A percentile compares a stretch with the other conserved stretches of the same genome.
Evolutionary conservation across 2,888 invertebrate genomes (phyloP).

Genomic region (Melangyna quadrimaculata): DNA sequence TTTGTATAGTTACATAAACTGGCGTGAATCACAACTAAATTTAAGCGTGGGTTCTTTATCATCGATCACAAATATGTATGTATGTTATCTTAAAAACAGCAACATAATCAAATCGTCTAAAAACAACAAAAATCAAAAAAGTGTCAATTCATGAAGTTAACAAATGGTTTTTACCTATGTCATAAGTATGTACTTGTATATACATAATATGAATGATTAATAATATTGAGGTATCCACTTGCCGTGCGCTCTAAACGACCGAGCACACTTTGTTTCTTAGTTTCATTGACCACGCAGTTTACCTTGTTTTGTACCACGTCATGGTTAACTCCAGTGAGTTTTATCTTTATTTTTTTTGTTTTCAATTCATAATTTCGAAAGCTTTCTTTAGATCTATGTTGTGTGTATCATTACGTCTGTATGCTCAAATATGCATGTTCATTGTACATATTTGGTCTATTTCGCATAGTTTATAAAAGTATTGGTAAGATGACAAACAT

Average conservation of each 20-base stretch:
- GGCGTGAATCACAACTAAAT: not conserved
- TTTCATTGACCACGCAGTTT: slow-evolving; percentile 28
- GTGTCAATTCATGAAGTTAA: not conserved
- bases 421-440: no score
- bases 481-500: not conserved
- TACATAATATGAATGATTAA: slow-evolving; percentile 20
- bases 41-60: not conserved
- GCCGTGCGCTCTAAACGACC: not conserved
- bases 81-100: not conserved
- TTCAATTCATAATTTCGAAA: not conserved
- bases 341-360: not conserved
- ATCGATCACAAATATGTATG: not conserved
- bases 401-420: not conserved
- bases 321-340: slow-evolving; percentile 1
- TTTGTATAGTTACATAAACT: no score
- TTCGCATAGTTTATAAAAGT: no score
- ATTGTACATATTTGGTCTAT: no score
- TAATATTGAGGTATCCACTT: not conserved
- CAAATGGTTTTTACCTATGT: not conserved
- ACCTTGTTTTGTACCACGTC: slow-evolving; percentile 31
- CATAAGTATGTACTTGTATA: no score
- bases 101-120: not conserved
- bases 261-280: not conserved
- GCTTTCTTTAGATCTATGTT: slow-evolving; percentile 16
- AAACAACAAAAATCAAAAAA: not conserved